Percentiles rank a stretch among this genome's conserved stretches.
Evolutionary conservation across 2,113 vertebrate species (phyloP).

Genomic region (Austrofundulus limnaeus): DNA sequence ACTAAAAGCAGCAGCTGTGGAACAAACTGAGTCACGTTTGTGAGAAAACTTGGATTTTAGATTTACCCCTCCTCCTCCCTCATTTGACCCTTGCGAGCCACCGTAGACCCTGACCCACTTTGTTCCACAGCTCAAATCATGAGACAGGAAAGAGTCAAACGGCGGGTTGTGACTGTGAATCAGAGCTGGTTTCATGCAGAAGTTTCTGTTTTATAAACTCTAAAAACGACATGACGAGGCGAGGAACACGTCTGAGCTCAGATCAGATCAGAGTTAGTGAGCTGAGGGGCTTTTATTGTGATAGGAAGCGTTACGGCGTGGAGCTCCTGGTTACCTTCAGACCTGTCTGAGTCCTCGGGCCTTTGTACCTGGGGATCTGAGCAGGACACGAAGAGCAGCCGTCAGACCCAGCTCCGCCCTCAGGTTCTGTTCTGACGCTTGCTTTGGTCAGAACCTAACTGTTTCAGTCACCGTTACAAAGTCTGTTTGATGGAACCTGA

Average conservation of each 20-base stretch:
- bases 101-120: not conserved
- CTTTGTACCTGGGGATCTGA: constrained; percentile 77
- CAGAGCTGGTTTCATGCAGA: not conserved
- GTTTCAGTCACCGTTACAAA: too few species aligned
- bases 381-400: constrained; percentile 61
- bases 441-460: too few species aligned
- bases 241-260: not conserved
- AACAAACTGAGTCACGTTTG: not conserved
- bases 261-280: constrained; percentile 6
- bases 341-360: constrained; percentile 60
- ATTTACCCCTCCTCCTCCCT: too few species aligned
- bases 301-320: not conserved
- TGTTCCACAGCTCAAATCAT: not conserved
- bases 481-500: not conserved
- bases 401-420: constrained; percentile 12
- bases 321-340: constrained; percentile 66
- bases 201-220: not conserved
- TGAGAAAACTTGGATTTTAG: too few species aligned
- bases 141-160: too few species aligned
- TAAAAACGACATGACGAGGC: too few species aligned
- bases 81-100: not conserved
- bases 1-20: too few species aligned
- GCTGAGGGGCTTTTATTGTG: not conserved
- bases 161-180: too few species aligned
- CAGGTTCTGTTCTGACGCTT: not conserved